Base-by-base conservation (phyloP, 1,140 invertebrate genomes). In the Venustaconcha ellipsiformis region DNA sequence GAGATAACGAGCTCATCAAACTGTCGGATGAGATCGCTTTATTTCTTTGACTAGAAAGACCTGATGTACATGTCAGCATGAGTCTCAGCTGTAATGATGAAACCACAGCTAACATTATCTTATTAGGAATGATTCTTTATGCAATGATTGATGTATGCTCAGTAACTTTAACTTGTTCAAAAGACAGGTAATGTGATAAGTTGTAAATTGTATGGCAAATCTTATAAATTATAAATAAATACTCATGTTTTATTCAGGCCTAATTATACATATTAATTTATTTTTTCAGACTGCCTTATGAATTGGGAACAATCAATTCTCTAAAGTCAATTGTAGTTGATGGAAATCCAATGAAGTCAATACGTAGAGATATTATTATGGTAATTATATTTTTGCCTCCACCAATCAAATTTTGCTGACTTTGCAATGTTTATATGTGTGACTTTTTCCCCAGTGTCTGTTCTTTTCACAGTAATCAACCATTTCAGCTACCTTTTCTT, bases 271-370 rank as follows among this genome's bases (percentile, higher is more conserved):
- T 48, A 8, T 48, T 48, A 48, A 48, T 48, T 48, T 48, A 48
- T 48, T 70, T 78, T 87, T 89, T 57, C 83, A 96, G 94, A 72
- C 90, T 97, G 79, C 96, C 96, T 48, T 92, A 91, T 83, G 93
- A 93, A 55, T 84, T 98, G 26, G 93, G 94, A 2, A 89, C 94
- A 14, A 90, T 97, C 79, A 93, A 94, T 1, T 94, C 96, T 87
- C 89, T 98, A 59, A 95, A 95, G 81, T 94, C 94, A 72, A 91
- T 98, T 60, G 93, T 93, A 75, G 91, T 97, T 62, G 94, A 96
- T 68, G 96, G 96, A 1, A 98, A 98, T 91, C 94, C 94, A 79
- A 90, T 97, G 78, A 87, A 85, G 59, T 81, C 83, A 30, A 88
- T 90, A n/a, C 80, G 89, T 55, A 76, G 88, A 70, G 89, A 90